Base-by-base conservation (phyloP, 1,140 invertebrate genomes). In the Calosoma granatense region DNA sequence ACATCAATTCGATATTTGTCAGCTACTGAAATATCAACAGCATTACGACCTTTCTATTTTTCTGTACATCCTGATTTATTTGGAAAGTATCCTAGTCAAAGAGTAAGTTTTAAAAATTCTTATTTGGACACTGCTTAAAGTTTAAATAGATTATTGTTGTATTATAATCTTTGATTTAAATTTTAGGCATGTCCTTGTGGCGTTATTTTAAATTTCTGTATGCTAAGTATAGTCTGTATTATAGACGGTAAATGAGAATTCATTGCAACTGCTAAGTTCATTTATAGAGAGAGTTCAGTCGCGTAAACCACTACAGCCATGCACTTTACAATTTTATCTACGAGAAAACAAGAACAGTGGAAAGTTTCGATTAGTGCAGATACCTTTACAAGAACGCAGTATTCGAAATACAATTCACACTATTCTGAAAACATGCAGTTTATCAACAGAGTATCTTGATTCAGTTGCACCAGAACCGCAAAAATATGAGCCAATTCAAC, bases 41-140 rank as follows among this genome's bases (percentile, higher is more conserved):
- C 92, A 0, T 74, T 97, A 14, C 77, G 92, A 60, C 94, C 93
- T 1, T 96, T 97, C 71, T 96, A 94, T 72, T 96, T 97, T 74
- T 85, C 85, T 51, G 93, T 97, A 19, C 94, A 97, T 80, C 94
- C 94, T 14, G 94, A 97, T 75, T 74, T 96, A 30, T 97, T 97
- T 80, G 89, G 89, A 55, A 86, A 91, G 71, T 85, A 88, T 78
- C 94, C 94, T 36, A 83, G 81, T 66, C 89, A 94, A 78, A 83
- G 87, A 67, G 89, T 90, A 74, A 77, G 72, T 68, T 63, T 55
- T 56, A 55, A 52, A 58, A 39, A 56, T 57, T 41, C 53, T n/a
- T n/a, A n/a, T n/a, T n/a, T n/a, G n/a, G n/a, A n/a, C n/a, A n/a
- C n/a, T n/a, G n/a, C n/a, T n/a, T n/a, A n/a, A n/a, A n/a, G n/a